These are phyloP conservation scores for Plumapathes pennacea DNA, from an alignment of 92 coral and sea anemone genomes.

Conservation along the genomic window DNA sequence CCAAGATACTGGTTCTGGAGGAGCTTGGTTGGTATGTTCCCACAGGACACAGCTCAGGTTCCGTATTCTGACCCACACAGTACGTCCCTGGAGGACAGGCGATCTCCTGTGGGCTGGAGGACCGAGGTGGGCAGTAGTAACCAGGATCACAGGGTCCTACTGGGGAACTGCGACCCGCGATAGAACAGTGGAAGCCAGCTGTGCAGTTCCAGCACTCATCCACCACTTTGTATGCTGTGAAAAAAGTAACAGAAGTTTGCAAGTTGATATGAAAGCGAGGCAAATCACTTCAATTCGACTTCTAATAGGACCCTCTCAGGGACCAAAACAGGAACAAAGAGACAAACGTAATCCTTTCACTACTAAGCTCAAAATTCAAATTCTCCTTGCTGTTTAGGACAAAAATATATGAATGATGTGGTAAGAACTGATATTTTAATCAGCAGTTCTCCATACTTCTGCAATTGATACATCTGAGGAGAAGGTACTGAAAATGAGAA, in stretches of 20 bases:
- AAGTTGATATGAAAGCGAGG: neutral
- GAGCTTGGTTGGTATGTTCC: constrained; percentile 82
- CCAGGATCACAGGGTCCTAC: constrained; percentile 87
- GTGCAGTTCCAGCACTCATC: constrained; percentile 94
- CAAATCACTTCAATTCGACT: neutral
- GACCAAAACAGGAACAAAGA: no score
- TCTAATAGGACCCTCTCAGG: neutral
- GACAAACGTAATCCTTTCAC: no score
- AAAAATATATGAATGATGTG: no score
- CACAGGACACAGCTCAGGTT: constrained; percentile 70
- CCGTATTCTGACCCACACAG: constrained; percentile 67
- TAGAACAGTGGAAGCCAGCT: constrained; percentile 87
- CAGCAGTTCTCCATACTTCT: no score
- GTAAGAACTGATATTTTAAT: no score
- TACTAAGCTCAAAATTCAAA: no score
- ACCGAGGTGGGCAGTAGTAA: constrained; percentile 82
- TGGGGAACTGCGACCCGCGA: constrained; percentile 65
- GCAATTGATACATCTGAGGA: no score
- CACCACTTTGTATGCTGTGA: constrained; percentile 72
- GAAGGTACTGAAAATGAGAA: no score
- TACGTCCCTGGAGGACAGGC: constrained; percentile 79
- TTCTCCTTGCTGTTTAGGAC: no score
- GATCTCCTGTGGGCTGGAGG: constrained; percentile 64
- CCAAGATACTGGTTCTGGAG: constrained; percentile 38
- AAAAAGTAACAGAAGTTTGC: neutral